These are phyloP conservation scores for Ophthalmotilapia sp. DNA, from an alignment of 2,113 vertebrate species.

Conservation along the genomic window DNA sequence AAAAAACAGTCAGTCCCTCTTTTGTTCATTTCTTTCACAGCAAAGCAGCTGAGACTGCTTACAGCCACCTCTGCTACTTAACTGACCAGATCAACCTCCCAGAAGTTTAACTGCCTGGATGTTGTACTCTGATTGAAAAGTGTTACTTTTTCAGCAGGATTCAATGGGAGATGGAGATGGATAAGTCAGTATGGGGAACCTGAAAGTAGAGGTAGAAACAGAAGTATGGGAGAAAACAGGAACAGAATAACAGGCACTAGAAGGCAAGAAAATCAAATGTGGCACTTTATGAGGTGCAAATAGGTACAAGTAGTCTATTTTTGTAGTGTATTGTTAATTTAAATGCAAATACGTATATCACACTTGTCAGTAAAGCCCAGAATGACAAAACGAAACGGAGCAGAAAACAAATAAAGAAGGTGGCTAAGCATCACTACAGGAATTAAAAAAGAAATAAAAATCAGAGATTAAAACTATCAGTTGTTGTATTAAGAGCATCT, in stretches of 20 bases:
- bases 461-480: not conserved
- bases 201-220: not conserved
- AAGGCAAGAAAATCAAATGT: not conserved
- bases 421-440: not conserved
- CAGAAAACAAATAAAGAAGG: not conserved
- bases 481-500: not conserved
- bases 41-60: not conserved
- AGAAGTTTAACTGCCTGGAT: not conserved
- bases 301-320: not conserved
- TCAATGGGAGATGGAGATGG: not conserved
- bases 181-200: not conserved
- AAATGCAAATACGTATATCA: not conserved
- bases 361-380: not conserved
- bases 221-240: not conserved
- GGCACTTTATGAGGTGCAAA: not conserved
- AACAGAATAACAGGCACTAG: not conserved
- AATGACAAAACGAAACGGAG: not conserved
- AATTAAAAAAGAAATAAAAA: not conserved
- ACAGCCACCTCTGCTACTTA: not conserved
- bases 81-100: not conserved
- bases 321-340: not conserved
- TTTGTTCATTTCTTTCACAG: not conserved
- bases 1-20: rapidly evolving
- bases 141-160: not conserved
- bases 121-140: not conserved